Evolutionary conservation across 2,888 invertebrate species (phyloP).

Genomic region (Polydrusus pterygomalis): DNA sequence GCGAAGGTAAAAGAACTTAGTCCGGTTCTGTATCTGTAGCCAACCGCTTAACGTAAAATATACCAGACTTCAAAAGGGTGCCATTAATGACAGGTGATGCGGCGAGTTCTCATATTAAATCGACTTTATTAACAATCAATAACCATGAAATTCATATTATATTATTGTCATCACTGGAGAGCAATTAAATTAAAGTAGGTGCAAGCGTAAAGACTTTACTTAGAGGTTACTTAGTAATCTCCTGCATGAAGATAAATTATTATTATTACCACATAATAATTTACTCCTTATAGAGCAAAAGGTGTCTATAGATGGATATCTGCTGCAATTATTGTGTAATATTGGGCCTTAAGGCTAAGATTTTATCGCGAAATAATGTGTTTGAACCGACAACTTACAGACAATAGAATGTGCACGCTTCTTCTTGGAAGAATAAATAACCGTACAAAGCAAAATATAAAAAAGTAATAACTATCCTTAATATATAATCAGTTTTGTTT

Average conservation of each 20-base stretch:
- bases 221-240: no score
- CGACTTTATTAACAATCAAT: no score
- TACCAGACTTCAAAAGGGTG: no score
- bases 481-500: no score
- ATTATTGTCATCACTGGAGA: no score
- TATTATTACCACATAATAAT: slow-evolving; percentile 33
- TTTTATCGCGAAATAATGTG: slow-evolving; percentile 15
- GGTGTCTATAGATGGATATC: slow-evolving; percentile 12
- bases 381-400: slow-evolving; percentile 20
- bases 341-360: slow-evolving; percentile 3
- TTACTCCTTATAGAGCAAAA: slow-evolving; percentile 21
- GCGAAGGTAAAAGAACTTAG: no score
- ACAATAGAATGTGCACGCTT: slow-evolving; percentile 26
- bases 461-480: neutral
- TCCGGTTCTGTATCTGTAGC: no score
- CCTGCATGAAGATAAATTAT: slow-evolving; percentile 4
- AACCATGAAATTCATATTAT: no score
- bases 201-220: slow-evolving; percentile 28
- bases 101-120: no score
- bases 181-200: slow-evolving; percentile 3
- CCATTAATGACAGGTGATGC: no score
- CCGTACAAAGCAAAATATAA: neutral
- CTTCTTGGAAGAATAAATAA: slow-evolving; percentile 8
- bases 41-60: no score
- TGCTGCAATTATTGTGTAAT: slow-evolving; percentile 14